phyloP scores from a whole-genome alignment of 2,888 invertebrate genomes.

The Drosophila basisetae region DNA sequence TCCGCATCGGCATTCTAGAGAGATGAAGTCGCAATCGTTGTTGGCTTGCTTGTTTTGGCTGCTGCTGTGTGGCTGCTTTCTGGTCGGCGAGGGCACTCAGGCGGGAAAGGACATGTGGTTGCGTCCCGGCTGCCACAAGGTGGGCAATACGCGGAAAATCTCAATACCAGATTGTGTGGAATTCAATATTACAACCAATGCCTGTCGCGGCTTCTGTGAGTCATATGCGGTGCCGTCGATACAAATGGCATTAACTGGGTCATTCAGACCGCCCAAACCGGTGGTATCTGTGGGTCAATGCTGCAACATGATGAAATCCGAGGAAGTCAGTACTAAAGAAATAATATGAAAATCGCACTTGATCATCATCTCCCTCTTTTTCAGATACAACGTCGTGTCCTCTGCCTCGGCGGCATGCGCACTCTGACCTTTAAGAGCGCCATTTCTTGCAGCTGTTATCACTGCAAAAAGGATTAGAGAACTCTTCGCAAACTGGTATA shows the following conservation, averaged over 20 bases:
- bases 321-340: conserved; percentile 88
- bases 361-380: conserved; percentile 7
- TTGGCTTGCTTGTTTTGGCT: conserved; percentile 51
- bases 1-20: conserved; percentile 16
- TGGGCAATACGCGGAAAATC: conserved; percentile 92
- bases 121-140: conserved; percentile 92
- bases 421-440: conserved; percentile 94
- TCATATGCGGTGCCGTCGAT: conserved; percentile 94
- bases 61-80: conserved; percentile 52
- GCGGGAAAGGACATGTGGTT: conserved; percentile 87
- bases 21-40: conserved; percentile 50
- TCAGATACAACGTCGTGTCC: conserved; percentile 91
- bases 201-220: conserved; percentile 94
- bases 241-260: conserved; percentile 61
- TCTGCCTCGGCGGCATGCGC: conserved; percentile 92
- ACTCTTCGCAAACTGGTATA: background rate
- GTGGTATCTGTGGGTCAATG: conserved; percentile 94
- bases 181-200: conserved; percentile 94
- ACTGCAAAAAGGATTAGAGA: conserved; percentile 90
- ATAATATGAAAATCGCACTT: background rate
- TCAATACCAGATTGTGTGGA: conserved; percentile 94
- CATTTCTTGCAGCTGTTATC: conserved; percentile 92
- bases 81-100: conserved; percentile 28
- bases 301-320: conserved; percentile 95
- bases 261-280: conserved; percentile 87